Conservation (phyloP, 2,888 invertebrate genomes). For the Dioctria linearis region DNA sequence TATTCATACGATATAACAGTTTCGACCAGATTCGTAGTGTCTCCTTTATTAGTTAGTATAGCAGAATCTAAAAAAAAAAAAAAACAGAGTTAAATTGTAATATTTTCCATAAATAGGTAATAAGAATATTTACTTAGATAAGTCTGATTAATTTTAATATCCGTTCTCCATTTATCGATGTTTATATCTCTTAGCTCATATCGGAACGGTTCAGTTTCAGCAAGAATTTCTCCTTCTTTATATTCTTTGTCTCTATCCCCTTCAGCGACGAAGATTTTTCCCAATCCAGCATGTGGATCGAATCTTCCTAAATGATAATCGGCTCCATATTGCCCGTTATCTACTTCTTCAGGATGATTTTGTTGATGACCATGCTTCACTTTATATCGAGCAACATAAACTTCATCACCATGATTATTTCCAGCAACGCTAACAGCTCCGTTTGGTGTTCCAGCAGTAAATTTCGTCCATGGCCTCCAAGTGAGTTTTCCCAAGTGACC, state of each 20-base stretch:
- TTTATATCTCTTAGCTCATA: constrained; percentile 83
- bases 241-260: constrained; percentile 74
- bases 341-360: constrained; percentile 55
- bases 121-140: constrained; percentile 72
- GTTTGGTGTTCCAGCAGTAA: constrained; percentile 75
- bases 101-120: constrained; percentile 56
- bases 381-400: constrained; percentile 73
- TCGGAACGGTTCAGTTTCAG: constrained; percentile 84
- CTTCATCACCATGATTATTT: constrained; percentile 61
- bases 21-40: constrained; percentile 76
- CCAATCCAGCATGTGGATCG: constrained; percentile 77
- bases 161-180: constrained; percentile 74
- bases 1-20: constrained; percentile 82
- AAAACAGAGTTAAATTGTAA: not conserved
- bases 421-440: constrained; percentile 78
- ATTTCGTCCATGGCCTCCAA: constrained; percentile 85
- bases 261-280: constrained; percentile 79
- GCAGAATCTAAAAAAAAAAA: constrained; percentile 64
- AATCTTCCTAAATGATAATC: constrained; percentile 78
- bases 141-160: constrained; percentile 73
- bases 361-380: constrained; percentile 57
- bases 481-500: constrained; percentile 83
- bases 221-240: constrained; percentile 81
- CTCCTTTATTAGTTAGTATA: constrained; percentile 73
- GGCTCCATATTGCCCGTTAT: constrained; percentile 64